Evolutionary conservation across 2,888 invertebrate genomes (phyloP), one percentile per base, ranked within the genome.

Genomic region (Lithophane socia): DNA sequence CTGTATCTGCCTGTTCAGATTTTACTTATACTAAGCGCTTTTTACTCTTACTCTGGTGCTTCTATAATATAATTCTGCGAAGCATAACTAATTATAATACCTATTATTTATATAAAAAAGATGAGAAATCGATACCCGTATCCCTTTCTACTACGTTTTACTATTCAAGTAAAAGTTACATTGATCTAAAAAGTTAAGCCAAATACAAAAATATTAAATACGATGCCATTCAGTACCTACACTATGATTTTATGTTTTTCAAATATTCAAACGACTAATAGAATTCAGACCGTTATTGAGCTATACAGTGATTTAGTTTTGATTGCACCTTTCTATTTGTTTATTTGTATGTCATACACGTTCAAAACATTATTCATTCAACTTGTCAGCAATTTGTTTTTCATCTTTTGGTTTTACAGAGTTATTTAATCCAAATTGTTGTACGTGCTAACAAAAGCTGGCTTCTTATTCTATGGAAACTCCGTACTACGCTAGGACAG

Each of bases 231-330:
- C 56, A 75, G 56, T 56, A 21, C n/a, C 24, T 29, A 18, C 56
- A 75, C 29, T 29, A 71, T 72, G 73, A 73, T 77, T 79, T 42
- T 63, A 49, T 75, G 29, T 78, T 81, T 78, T 82, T 58, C 16
- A 65, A 73, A 82, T 75, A 75, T 78, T 52, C 44, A 21, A 80
- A 54, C 37, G 16, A 49, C 78, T 47, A 83, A 65, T 47, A 68
- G 12, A 60, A 80, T 83, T 77, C 58, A 54, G n/a, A 29, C 44
- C 37, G 18, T 24, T 67, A 67, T 79, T 82, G 78, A 82, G n/a
- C 64, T 68, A 60, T n/a, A 68, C 83, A 60, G 58, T 68, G 44
- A 77, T 77, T 79, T 78, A 58, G 52, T 78, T 68, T 64, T 76
- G 64, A 78, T 52, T 37, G 42, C 44, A 16, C 29, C 29, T 75